Evolutionary conservation across 2,113 vertebrate genomes (phyloP).

Genomic region (Alligator mississippiensis): DNA sequence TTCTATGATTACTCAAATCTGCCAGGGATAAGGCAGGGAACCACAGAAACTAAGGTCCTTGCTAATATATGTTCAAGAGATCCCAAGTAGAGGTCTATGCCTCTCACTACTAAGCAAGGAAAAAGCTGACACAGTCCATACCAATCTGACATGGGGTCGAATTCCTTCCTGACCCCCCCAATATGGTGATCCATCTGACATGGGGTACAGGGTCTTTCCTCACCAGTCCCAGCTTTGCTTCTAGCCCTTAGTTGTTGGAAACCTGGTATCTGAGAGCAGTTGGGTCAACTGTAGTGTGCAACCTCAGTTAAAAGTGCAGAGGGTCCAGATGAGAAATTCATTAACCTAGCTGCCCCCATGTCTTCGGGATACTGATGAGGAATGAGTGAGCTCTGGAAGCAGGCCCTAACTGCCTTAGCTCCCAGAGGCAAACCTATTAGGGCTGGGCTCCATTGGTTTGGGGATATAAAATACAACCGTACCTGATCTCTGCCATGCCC

Average conservation of each 20-base stretch:
- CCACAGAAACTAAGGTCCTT: too few relatives aligned
- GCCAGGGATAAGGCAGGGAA: too few relatives aligned
- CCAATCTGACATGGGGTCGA: too few relatives aligned
- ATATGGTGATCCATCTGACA: too few relatives aligned
- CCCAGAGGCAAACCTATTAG: background rate
- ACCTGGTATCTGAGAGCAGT: background rate
- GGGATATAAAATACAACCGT: background rate
- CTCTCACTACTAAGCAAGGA: too few relatives aligned
- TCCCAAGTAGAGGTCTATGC: too few relatives aligned
- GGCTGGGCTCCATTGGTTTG: fast-evolving
- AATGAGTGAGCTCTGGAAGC: background rate
- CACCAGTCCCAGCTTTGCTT: background rate
- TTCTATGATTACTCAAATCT: too few relatives aligned
- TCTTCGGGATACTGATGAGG: background rate
- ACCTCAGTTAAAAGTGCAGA: background rate
- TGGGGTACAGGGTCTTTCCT: background rate
- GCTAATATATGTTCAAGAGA: too few relatives aligned
- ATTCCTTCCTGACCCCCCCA: too few relatives aligned
- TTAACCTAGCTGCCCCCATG: background rate
- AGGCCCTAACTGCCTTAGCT: background rate
- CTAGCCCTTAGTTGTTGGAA: background rate
- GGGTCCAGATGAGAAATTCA: background rate
- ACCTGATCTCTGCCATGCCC: background rate
- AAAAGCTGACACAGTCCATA: too few relatives aligned
- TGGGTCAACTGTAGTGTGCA: background rate